Base-by-base conservation (phyloP, 2,888 invertebrate genomes). In the Odontothrips loti region DNA sequence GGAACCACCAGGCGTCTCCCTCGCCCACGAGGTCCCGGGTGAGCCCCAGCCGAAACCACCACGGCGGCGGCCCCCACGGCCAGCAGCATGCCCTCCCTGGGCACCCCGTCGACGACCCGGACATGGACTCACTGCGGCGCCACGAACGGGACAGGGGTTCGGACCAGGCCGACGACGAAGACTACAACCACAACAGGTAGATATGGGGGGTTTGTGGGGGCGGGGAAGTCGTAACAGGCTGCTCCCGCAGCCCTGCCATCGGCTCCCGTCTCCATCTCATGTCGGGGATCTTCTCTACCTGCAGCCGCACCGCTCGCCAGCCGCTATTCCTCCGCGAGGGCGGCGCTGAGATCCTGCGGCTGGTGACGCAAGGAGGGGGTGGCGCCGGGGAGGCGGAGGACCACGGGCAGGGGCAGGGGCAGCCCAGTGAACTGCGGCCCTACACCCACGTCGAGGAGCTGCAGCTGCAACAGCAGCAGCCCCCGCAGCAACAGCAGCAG, bases 241-340 rank as follows among this genome's bases (percentile, higher is more conserved):
- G n/a, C n/a, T n/a, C n/a, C n/a, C n/a, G n/a, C n/a, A n/a, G n/a
- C n/a, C n/a, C n/a, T n/a, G n/a, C n/a, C n/a, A n/a, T n/a, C n/a
- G n/a, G n/a, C n/a, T n/a, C n/a, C n/a, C n/a, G n/a, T n/a, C n/a
- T n/a, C n/a, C 10, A 68, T 51, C 47, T 29, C 34, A 34, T 80
- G 68, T n/a, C 29, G 20, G 51, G 12, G 10, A 1, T 58, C 58
- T 11, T 15, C 51, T 58, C n/a, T 58, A 0, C 58, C 68, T 0
- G 23, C 68, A 75, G 68, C 23, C 68, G 68, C 27, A 12, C 68
- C 23, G 81, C 68, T 0, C 68, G 68, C 12, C 68, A 75, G 85
- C 93, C 93, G 85, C 91, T 93, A 85, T 96, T 93, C 85, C 94
- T 94, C 78, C 92, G 94, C 85, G 95, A 95, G 85, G 96, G 95